Base-by-base conservation (phyloP, 2,797 vertebrate genomes). In the Meda fulgida region DNA sequence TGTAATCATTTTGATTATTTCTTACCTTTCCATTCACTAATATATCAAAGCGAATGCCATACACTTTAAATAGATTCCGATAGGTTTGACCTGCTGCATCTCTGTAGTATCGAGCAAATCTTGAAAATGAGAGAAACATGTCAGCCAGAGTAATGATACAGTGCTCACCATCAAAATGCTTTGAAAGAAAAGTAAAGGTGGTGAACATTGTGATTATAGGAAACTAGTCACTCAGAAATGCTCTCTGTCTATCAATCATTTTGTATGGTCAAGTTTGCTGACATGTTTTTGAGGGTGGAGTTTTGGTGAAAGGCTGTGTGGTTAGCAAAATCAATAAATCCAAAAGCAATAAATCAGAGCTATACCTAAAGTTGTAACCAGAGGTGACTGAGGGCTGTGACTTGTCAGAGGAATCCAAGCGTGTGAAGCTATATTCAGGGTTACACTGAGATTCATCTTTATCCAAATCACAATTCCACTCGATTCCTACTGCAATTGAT, bases 351-450 rank as follows among this genome's bases (percentile, higher is more conserved):
- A 19, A 53, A 66, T 69, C 40, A 72, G 29, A 58, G 29, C 72
- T 65, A 81, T 89, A 98, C 98, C 98, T 97, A 95, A 99, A 99
- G 93, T 99, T 99, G 93, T 99, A 99, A 46, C 98, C 98, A 0
- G 97, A 96, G 84, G 96, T 95, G 84, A 96, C 55, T 0, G 96
- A 95, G 89, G 92, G 94, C 79, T 94, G 93, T 73, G 93, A 85
- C 69, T 92, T 31, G 58, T 84, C 69, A 6, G 31, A 93, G 81
- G 93, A 93, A 88, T 99, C 98, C 91, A 99, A 92, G 19, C 97
- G 97, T 82, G 93, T 97, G 90, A 99, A 99, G 89, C 95, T 96
- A 94, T 99, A 99, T 67, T 91, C 82, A 80, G 98, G 98, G 72
- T 95, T 96, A 92, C 98, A 99, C 77, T 92, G 86, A 9, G 97